Conservation (phyloP, 2,888 invertebrate genomes). For the Matsumyia berberina region DNA sequence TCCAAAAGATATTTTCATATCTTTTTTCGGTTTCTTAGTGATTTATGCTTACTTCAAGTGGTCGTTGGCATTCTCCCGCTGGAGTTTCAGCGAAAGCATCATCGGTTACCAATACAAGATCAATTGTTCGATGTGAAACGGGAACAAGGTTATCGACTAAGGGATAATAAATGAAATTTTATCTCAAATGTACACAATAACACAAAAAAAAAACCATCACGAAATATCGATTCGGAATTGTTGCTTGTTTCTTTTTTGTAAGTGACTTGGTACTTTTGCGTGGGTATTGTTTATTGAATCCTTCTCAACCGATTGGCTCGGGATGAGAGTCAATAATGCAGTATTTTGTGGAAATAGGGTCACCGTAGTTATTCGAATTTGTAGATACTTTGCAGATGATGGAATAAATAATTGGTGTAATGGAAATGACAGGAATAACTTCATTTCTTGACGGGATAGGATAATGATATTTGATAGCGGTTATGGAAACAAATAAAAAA, state of each 20-base stretch:
- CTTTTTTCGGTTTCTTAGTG: conserved; percentile 17
- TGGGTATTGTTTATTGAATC: conserved; percentile 9
- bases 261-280: conserved; percentile 1
- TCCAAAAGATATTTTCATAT: conserved; percentile 27
- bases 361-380: conserved; percentile 3
- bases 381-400: not conserved
- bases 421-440: not conserved
- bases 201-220: conserved; percentile 1
- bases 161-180: conserved; percentile 32
- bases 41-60: conserved; percentile 29
- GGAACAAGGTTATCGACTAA: conserved; percentile 27
- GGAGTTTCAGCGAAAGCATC: conserved; percentile 8
- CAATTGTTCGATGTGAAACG: conserved; percentile 22
- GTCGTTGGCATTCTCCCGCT: not conserved
- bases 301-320: not conserved
- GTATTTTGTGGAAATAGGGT: not conserved
- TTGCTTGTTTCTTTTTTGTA: conserved; percentile 17
- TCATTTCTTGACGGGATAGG: too few species aligned
- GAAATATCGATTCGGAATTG: conserved; percentile 14
- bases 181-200: conserved; percentile 12
- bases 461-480: too few species aligned
- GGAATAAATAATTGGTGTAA: not conserved
- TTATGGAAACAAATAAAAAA: too few species aligned
- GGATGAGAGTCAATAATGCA: conserved; percentile 9
- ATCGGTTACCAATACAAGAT: conserved; percentile 22